A percentile compares a stretch with the other conserved stretches of the same genome.
These are phyloP conservation scores for Leucophenga montana DNA, from an alignment of 2,888 invertebrate genomes.

Conservation along the genomic window DNA sequence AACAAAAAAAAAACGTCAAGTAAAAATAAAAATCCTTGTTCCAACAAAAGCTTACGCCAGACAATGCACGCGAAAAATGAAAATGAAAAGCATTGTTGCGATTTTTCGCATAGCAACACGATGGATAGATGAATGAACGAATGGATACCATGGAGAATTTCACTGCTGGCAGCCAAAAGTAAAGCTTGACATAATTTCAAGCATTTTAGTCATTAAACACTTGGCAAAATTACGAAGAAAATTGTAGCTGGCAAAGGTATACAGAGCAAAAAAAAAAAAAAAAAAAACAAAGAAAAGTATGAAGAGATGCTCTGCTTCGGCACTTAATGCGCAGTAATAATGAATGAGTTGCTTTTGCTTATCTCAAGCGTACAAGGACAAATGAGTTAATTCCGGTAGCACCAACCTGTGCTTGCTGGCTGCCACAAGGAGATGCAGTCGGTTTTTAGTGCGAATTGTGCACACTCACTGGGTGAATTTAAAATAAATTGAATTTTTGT, in stretches of 20 bases:
- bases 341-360: slow-evolving; percentile 38
- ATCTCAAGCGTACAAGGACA: slow-evolving; percentile 63
- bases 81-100: neutral
- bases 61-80: neutral
- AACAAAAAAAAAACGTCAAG: too few relatives aligned
- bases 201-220: slow-evolving; percentile 69
- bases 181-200: slow-evolving; percentile 68
- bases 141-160: too few relatives aligned
- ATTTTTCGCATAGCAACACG: too few relatives aligned
- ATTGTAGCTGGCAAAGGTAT: neutral
- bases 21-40: neutral
- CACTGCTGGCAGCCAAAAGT: neutral
- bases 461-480: slow-evolving; percentile 17
- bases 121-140: too few relatives aligned
- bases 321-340: neutral
- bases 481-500: slow-evolving; percentile 18
- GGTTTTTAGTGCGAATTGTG: neutral
- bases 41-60: neutral
- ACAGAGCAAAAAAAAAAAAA: neutral
- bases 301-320: neutral
- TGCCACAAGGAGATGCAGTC: neutral
- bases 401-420: too few relatives aligned
- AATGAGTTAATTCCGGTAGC: slow-evolving; percentile 65
- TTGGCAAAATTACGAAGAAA: slow-evolving; percentile 29
- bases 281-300: neutral